A percentile compares a stretch with the other conserved stretches of the same genome.
These are phyloP conservation scores for Phortica magna DNA, from an alignment of 2,888 invertebrate genomes.

Conservation along the genomic window DNA sequence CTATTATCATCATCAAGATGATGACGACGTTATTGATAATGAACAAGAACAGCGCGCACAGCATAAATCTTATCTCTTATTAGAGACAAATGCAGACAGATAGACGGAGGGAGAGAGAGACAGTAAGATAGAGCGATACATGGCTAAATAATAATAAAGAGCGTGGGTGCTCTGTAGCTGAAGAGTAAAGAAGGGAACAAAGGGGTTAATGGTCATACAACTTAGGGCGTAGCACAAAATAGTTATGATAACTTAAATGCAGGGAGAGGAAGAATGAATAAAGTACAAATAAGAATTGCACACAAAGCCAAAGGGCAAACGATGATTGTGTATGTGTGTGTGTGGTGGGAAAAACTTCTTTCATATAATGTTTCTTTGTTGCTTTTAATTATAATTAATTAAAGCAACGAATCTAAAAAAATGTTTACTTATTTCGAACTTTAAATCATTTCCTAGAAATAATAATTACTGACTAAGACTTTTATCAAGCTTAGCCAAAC, in stretches of 20 bases:
- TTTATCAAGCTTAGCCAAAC: too few species aligned
- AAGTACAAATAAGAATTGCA: too few species aligned
- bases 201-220: too few species aligned
- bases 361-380: too few species aligned
- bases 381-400: too few species aligned
- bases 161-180: background rate
- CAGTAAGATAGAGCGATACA: too few species aligned
- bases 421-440: too few species aligned
- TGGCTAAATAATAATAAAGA: background rate
- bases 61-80: background rate
- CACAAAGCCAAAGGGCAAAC: slow-evolving; percentile 3
- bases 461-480: too few species aligned
- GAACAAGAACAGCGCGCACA: background rate
- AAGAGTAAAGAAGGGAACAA: background rate
- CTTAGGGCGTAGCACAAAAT: background rate
- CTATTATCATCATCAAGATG: too few species aligned
- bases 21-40: background rate
- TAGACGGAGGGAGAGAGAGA: background rate
- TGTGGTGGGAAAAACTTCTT: background rate
- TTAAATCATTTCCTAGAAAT: too few species aligned
- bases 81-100: background rate
- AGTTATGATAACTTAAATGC: background rate
- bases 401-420: too few species aligned
- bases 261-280: background rate
- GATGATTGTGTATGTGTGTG: background rate